These are phyloP conservation scores for Cryptomyrus ogoouensis DNA, from an alignment of 2,113 vertebrate species.

Conservation along the genomic window DNA sequence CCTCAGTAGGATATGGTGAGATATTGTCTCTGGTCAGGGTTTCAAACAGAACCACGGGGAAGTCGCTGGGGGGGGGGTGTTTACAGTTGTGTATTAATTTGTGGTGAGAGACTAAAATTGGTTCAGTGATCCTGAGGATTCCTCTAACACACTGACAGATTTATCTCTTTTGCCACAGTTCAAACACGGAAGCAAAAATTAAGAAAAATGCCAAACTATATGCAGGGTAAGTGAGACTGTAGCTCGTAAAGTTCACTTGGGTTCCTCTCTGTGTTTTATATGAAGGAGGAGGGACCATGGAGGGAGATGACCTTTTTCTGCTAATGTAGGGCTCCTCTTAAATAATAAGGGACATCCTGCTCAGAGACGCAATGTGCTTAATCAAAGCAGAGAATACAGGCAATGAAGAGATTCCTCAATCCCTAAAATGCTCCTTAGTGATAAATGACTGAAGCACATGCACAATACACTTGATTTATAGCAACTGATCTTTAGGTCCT, in stretches of 20 bases:
- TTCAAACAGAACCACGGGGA: not conserved
- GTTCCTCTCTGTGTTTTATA: not conserved
- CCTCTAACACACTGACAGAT: not conserved
- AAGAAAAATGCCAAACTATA: not conserved
- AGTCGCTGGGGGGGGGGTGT: not conserved
- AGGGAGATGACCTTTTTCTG: not conserved
- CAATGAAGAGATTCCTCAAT: not conserved
- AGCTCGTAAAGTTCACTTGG: not conserved
- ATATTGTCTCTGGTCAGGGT: not conserved
- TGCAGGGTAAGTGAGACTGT: not conserved
- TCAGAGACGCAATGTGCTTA: not conserved
- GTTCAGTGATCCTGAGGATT: not conserved
- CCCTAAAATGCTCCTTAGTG: not conserved
- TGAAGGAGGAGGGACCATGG: not conserved
- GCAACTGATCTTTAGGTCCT: not conserved
- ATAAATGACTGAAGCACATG: not conserved
- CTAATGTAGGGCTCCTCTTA: not conserved
- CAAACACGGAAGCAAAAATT: not conserved
- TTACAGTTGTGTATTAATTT: not conserved
- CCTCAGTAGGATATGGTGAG: not conserved
- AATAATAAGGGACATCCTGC: not conserved
- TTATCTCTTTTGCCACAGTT: not conserved
- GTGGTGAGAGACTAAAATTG: not conserved
- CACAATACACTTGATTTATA: conserved; percentile 2
- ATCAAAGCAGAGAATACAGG: not conserved